Evolutionary conservation across 1,140 invertebrate species (phyloP).

Genomic region (Linepithema humile): DNA sequence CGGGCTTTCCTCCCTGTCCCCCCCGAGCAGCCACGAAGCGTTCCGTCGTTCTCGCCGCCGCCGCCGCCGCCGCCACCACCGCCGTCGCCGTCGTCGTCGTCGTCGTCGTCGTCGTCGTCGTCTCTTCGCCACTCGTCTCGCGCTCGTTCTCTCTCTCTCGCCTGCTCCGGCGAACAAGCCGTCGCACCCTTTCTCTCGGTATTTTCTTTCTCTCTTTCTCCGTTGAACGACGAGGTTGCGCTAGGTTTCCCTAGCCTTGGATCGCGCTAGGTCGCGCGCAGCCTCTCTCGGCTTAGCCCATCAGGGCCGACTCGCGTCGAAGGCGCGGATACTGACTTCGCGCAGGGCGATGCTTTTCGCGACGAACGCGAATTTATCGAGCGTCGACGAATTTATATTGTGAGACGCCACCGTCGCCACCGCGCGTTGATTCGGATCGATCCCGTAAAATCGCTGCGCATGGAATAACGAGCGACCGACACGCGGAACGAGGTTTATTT

Average conservation of each 20-base stretch:
- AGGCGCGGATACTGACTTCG: not conserved
- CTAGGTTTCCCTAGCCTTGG: conserved; percentile 74
- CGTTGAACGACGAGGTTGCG: conserved; percentile 43
- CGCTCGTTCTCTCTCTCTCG: conserved; percentile 2
- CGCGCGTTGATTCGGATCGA: conserved; percentile 12
- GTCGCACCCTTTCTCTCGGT: not conserved
- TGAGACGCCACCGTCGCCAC: not conserved
- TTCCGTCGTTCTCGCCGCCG: conserved; percentile 1
- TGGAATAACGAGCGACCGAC: not conserved
- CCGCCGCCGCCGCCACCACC: too few species aligned
- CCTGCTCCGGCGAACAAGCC: not conserved
- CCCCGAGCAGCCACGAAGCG: conserved; percentile 40
- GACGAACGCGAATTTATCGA: conserved; percentile 45
- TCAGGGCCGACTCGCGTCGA: conserved; percentile 45
- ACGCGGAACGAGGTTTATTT: too few species aligned
- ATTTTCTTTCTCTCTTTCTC: not conserved
- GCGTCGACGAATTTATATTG: not conserved
- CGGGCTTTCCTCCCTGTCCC: conserved; percentile 51
- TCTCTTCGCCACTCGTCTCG: not conserved
- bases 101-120: not conserved
- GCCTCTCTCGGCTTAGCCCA: conserved; percentile 69
- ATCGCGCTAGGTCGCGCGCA: conserved; percentile 64
- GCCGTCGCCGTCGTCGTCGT: too few species aligned
- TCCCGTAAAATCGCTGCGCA: not conserved
- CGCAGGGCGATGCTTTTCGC: conserved; percentile 36